Evolutionary conservation across 2,888 invertebrate genomes (phyloP).

Genomic region (Aphelenchoides bicaudatus): DNA sequence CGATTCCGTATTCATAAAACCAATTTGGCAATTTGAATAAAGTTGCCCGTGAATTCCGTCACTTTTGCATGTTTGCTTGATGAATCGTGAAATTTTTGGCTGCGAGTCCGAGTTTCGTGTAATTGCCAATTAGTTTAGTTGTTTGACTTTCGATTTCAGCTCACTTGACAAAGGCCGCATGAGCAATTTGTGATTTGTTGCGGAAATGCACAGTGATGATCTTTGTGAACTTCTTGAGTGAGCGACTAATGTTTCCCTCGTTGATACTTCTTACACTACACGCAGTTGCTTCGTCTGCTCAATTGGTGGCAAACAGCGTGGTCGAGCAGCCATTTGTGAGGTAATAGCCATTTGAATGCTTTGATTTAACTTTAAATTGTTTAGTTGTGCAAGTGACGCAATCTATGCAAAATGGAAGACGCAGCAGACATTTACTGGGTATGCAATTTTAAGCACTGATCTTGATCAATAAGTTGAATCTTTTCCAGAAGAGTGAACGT

Average conservation of each 20-base stretch:
- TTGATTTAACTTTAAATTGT: slow-evolving; percentile 25
- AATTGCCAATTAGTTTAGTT: no score
- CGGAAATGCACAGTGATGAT: no score
- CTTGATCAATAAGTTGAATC: not conserved
- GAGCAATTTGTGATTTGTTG: no score
- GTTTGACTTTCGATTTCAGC: no score
- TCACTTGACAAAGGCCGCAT: no score
- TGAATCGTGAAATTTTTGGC: no score
- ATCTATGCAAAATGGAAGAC: slow-evolving; percentile 53
- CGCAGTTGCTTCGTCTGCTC: slow-evolving; percentile 2
- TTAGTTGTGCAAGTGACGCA: slow-evolving; percentile 53
- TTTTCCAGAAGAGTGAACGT: slow-evolving; percentile 44
- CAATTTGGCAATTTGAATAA: no score
- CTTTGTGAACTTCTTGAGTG: not conserved
- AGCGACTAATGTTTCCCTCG: not conserved
- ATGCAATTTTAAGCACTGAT: slow-evolving; percentile 35
- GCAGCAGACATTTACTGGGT: slow-evolving; percentile 44
- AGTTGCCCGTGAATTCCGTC: no score
- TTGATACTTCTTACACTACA: not conserved
- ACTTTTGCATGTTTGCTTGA: no score
- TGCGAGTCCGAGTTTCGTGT: no score
- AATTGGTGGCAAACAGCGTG: slow-evolving; percentile 20
- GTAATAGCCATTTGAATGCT: not conserved
- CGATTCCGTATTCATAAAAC: no score
- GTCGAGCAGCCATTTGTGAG: slow-evolving; percentile 26